Percentiles rank a stretch among this genome's conserved stretches.
Conservation (phyloP, 2,797 vertebrate genomes). For the Pitangus sulphuratus region DNA sequence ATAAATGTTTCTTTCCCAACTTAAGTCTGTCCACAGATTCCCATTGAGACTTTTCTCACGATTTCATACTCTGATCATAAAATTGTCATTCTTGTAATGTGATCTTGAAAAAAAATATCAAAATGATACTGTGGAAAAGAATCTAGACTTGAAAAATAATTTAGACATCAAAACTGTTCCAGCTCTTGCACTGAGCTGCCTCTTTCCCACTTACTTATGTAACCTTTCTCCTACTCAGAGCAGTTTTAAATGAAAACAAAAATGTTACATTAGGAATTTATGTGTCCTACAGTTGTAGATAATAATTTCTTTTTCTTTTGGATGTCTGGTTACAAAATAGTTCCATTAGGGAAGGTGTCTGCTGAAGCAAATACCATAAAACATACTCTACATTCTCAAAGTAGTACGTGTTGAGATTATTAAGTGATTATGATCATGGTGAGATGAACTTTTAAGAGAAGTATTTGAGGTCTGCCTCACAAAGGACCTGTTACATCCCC, state of each 20-base stretch:
- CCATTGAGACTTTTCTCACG: neutral
- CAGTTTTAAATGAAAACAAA: constrained; percentile 2
- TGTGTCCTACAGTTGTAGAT: neutral
- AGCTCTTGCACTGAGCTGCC: neutral
- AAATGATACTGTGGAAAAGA: constrained; percentile 16
- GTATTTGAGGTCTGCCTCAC: constrained; percentile 4
- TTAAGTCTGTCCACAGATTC: neutral
- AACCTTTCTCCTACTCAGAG: constrained; percentile 14
- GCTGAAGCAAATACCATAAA: neutral
- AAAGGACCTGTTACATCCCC: neutral
- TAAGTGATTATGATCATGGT: neutral
- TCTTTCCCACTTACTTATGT: neutral
- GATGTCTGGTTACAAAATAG: neutral
- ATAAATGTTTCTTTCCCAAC: constrained; percentile 37
- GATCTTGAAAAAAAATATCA: constrained; percentile 1
- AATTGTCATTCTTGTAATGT: neutral
- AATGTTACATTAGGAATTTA: neutral
- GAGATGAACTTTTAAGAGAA: constrained; percentile 28
- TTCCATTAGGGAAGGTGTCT: neutral
- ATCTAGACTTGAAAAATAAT: constrained; percentile 13
- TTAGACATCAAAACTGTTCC: constrained; percentile 4
- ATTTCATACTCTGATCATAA: constrained; percentile 46
- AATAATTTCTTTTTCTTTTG: neutral
- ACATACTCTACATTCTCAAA: neutral
- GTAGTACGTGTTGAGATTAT: neutral